These are phyloP conservation scores for Blastomussa wellsi DNA, from an alignment of 92 coral and sea anemone genomes.

Conservation along the genomic window DNA sequence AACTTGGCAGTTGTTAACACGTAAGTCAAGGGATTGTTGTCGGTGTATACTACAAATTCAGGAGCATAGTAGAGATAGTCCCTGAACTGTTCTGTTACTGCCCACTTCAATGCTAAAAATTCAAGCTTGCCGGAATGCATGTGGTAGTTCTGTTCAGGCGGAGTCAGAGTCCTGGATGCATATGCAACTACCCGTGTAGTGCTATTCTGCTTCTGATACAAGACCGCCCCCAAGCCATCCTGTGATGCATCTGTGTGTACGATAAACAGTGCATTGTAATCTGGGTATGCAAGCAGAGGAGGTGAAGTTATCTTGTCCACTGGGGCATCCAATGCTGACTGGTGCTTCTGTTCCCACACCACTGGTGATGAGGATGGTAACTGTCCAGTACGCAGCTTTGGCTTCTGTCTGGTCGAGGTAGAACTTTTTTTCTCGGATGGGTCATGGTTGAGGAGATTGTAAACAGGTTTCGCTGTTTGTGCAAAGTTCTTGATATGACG, in stretches of 20 bases:
- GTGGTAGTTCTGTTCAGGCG: conserved; percentile 38
- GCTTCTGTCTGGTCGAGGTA: neutral
- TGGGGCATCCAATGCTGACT: conserved; percentile 34
- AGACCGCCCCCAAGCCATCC: too few relatives aligned
- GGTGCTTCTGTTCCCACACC: conserved; percentile 20
- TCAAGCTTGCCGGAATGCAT: conserved; percentile 46
- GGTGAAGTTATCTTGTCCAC: conserved; percentile 19
- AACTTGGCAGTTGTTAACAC: too few relatives aligned
- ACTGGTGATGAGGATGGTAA: conserved; percentile 13
- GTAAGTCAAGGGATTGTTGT: too few relatives aligned
- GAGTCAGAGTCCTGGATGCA: conserved; percentile 48
- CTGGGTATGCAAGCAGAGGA: conserved; percentile 45
- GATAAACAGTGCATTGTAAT: conserved; percentile 29
- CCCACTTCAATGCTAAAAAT: conserved; percentile 49
- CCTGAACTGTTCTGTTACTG: too few relatives aligned
- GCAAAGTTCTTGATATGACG: conserved; percentile 24
- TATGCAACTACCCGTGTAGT: conserved; percentile 41
- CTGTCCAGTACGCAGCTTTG: neutral
- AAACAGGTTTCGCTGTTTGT: conserved; percentile 35
- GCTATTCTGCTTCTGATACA: conserved; percentile 43
- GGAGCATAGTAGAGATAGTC: neutral
- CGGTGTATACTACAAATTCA: too few relatives aligned
- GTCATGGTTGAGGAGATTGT: conserved; percentile 37
- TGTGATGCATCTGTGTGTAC: conserved; percentile 45
- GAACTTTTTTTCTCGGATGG: neutral